A percentile compares a stretch with the other conserved stretches of the same genome.
Evolutionary conservation across 1,140 invertebrate genomes (phyloP).

Genomic region (Globodera rostochiensis): DNA sequence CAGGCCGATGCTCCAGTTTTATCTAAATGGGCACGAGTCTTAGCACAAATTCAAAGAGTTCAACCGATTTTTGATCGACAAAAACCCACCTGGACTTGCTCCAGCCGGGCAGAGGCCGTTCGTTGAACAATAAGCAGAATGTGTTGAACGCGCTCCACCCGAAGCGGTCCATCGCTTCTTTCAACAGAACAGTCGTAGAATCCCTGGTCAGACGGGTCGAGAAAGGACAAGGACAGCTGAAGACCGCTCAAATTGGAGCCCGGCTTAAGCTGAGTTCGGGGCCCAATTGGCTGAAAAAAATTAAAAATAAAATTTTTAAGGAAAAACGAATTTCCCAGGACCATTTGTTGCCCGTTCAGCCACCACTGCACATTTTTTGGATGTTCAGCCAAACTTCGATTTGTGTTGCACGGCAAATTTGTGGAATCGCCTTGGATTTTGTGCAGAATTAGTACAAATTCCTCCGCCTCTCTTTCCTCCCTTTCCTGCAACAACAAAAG

Average conservation of each 20-base stretch:
- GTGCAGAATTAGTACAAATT: not conserved
- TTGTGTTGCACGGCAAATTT: not conserved
- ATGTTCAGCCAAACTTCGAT: not conserved
- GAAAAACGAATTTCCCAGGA: not conserved
- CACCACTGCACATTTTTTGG: not conserved
- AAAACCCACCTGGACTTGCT: not conserved
- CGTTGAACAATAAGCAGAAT: not conserved
- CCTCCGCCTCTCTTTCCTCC: not conserved
- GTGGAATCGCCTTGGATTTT: not conserved
- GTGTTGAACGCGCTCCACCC: not conserved
- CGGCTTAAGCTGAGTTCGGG: not conserved
- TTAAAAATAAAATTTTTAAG: too few species aligned
- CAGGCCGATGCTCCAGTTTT: not conserved
- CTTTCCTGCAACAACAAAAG: not conserved
- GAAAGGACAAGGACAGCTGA: not conserved
- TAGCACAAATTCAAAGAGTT: too few species aligned
- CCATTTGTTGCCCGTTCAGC: not conserved
- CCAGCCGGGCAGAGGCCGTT: not conserved
- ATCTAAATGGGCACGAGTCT: not conserved
- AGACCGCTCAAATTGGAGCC: not conserved
- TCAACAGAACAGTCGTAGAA: not conserved
- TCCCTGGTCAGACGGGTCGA: conserved; percentile 1
- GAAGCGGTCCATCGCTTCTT: not conserved
- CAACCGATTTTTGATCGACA: too few species aligned
- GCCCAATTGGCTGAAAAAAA: too few species aligned